Percentiles rank a stretch among this genome's conserved stretches.
Conservation (phyloP, 2,113 vertebrate genomes). For the Polyodon spathula region DNA sequence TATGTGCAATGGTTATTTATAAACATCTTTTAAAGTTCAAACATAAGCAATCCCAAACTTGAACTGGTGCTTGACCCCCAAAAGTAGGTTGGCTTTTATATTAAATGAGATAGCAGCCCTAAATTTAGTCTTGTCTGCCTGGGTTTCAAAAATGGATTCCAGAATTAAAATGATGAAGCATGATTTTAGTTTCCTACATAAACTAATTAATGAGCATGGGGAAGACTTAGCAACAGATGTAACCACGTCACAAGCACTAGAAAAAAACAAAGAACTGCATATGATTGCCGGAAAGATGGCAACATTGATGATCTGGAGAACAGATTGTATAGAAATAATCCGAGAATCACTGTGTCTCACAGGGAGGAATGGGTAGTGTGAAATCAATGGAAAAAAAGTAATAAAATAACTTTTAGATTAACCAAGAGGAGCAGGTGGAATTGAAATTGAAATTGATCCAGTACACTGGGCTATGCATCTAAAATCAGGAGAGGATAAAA, state of each 20-base stretch:
- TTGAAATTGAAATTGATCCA: slow-evolving; percentile 40
- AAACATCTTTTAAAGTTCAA: too few relatives aligned
- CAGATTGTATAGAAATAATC: slow-evolving; percentile 22
- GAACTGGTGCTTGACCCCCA: too few relatives aligned
- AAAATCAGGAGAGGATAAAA: slow-evolving; percentile 11
- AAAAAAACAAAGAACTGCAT: slow-evolving; percentile 6
- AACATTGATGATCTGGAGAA: slow-evolving; percentile 18
- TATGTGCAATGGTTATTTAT: too few relatives aligned
- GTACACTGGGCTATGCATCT: slow-evolving; percentile 31
- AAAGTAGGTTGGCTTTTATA: too few relatives aligned
- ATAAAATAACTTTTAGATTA: slow-evolving; percentile 33
- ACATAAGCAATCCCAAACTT: too few relatives aligned
- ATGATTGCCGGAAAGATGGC: slow-evolving; percentile 9
- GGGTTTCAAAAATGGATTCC: too few relatives aligned
- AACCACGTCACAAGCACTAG: neutral
- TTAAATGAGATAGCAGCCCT: too few relatives aligned
- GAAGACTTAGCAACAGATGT: neutral
- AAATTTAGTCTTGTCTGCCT: too few relatives aligned
- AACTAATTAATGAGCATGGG: neutral
- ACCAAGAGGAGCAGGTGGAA: slow-evolving; percentile 20
- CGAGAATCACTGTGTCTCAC: slow-evolving; percentile 14
- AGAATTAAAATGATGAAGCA: neutral
- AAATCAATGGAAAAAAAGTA: slow-evolving; percentile 25
- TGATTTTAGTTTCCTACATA: neutral
- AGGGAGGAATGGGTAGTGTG: slow-evolving; percentile 17